Percentiles rank a stretch among this genome's conserved stretches.
These are phyloP conservation scores for Lepus timidus DNA, from an alignment of 2,113 vertebrate genomes.

Conservation along the genomic window DNA sequence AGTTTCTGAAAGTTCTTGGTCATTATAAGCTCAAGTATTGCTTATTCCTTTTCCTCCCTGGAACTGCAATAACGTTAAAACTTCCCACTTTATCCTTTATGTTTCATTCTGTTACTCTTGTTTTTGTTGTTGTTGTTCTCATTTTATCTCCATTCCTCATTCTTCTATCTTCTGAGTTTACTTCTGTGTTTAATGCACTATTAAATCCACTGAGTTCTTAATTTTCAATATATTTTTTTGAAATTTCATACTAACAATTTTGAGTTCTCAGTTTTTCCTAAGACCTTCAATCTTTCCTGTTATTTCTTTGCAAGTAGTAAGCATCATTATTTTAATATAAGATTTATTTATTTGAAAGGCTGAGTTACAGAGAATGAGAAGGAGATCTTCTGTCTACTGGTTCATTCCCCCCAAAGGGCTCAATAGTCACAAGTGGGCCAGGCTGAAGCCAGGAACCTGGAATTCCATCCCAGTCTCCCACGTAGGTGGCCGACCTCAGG, in stretches of 20 bases:
- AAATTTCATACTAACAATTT: not conserved
- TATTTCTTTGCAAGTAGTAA: not conserved
- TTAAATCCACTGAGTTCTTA: not conserved
- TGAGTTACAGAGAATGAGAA: no score
- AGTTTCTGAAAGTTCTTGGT: not conserved
- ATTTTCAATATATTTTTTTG: not conserved
- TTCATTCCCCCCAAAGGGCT: no score
- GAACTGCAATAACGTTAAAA: not conserved
- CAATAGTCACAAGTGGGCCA: no score
- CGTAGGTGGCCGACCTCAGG: no score
- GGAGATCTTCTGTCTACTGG: no score
- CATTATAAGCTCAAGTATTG: not conserved
- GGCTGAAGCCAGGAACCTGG: no score
- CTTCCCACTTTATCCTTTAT: no score
- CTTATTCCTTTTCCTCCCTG: not conserved
- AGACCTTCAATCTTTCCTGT: not conserved
- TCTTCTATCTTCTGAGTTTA: not conserved
- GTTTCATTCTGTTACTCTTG: not conserved
- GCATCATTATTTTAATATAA: not conserved
- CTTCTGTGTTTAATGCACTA: not conserved
- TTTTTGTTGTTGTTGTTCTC: not conserved
- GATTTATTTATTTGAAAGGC: no score
- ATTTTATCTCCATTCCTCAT: not conserved
- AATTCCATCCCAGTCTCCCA: no score
- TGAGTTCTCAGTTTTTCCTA: not conserved